phyloP scores from a whole-genome alignment of 2,888 invertebrate genomes.

The Drosophila engyochracea region DNA sequence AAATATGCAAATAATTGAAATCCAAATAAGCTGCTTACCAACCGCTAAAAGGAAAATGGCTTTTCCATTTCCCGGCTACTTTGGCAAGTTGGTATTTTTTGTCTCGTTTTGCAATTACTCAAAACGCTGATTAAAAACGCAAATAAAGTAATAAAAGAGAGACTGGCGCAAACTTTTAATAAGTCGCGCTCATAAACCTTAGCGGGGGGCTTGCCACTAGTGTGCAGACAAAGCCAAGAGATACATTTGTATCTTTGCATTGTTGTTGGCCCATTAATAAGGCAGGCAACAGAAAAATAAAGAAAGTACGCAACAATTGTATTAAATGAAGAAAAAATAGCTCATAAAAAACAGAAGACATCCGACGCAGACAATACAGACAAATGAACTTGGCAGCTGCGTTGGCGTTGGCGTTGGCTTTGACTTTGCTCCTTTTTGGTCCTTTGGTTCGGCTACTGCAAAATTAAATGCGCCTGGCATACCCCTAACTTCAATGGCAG shows the following conservation, averaged over 20 bases:
- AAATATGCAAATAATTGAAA: slow-evolving; percentile 25
- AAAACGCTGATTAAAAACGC: slow-evolving; percentile 69
- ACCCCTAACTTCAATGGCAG: slow-evolving; percentile 25
- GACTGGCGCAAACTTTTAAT: slow-evolving; percentile 69
- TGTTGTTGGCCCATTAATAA: slow-evolving; percentile 77
- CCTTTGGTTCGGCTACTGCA: slow-evolving; percentile 44
- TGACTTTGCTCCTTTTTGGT: slow-evolving; percentile 14
- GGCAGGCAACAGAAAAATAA: slow-evolving; percentile 43
- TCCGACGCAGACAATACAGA: slow-evolving; percentile 36
- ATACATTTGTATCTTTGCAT: slow-evolving; percentile 68
- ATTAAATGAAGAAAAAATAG: slow-evolving; percentile 70
- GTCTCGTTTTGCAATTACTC: slow-evolving; percentile 59
- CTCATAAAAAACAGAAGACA: slow-evolving; percentile 50
- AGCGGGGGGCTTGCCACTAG: slow-evolving; percentile 36
- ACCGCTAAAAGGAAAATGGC: slow-evolving; percentile 16
- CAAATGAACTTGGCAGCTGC: slow-evolving; percentile 61
- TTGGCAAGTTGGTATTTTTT: slow-evolving; percentile 5
- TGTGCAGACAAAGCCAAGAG: slow-evolving; percentile 58
- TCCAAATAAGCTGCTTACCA: slow-evolving; percentile 28
- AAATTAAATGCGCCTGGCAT: slow-evolving; percentile 64
- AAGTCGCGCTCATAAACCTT: slow-evolving; percentile 69
- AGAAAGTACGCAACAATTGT: slow-evolving; percentile 66
- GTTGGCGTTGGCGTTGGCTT: slow-evolving; percentile 10
- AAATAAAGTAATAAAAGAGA: slow-evolving; percentile 62
- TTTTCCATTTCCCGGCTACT: slow-evolving; percentile 29